Base-by-base conservation (phyloP, 2,113 vertebrate genomes). In the Saimiri boliviensis region DNA sequence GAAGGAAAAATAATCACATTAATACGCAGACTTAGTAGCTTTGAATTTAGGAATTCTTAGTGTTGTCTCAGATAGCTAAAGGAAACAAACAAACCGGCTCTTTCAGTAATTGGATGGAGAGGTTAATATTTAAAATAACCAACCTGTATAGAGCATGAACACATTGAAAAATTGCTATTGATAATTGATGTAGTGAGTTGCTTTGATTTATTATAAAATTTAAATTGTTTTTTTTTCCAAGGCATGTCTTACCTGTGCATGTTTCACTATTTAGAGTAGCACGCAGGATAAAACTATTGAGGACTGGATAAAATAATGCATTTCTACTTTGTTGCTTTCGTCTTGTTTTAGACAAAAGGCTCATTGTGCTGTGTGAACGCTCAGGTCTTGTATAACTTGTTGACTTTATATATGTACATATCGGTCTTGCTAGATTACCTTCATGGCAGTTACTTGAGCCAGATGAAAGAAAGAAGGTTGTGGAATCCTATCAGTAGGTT, bases 321-420 rank as follows among this genome's bases (percentile, higher is more conserved):
- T 92, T 97, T 95, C 92, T 96, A 96, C 97, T 96, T 97, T 95
- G 96, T 96, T 98, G 92, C 96, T 89, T 95, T 71, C n/a, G 80
- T 85, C 97, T 85, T 85, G 73, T 79, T 27, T 89, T 96, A 97
- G 90, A 98, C 89, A 98, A 98, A 97, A 98, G 97, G 89, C 95
- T 96, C 86, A 97, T 83, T 96, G n/a, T 95, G 0, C 35, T 27
- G 42, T 13, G 47, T 93, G 97, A 98, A 93, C 88, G 97, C 97
- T 96, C 93, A 0, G 7, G 49, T 86, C 96, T 98, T 98, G 96
- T 97, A 52, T 3, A 52, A 95, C 95, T 95, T 97, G 94, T 95
- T 98, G 97, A 98, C 94, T 97, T 97, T 98, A 96, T 96, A 95
- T 97, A 96, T 92, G 95, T 97, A 96, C 56, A 37, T 86, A 92